Percentiles rank a stretch among this genome's conserved stretches.
phyloP scores from a whole-genome alignment of 1,140 invertebrate species.

The Drosophila lowei region DNA sequence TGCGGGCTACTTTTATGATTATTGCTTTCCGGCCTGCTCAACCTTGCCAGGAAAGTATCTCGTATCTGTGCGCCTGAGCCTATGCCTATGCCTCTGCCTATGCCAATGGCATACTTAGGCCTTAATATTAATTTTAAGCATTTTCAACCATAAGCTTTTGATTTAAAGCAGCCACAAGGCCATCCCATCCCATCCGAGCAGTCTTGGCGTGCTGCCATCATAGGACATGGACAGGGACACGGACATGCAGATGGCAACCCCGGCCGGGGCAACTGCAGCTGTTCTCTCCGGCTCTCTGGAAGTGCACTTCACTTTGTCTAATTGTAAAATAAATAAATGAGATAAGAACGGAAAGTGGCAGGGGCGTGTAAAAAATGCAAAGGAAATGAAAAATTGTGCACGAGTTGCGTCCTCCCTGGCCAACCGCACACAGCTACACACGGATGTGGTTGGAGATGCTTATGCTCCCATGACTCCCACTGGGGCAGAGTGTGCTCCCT shows the following conservation, averaged over 20 bases:
- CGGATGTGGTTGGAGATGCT: background rate
- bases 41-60: conserved; percentile 36
- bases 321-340: conserved; percentile 77
- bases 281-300: conserved; percentile 31
- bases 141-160: conserved; percentile 54
- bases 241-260: conserved; percentile 10
- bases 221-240: too few relatives aligned
- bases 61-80: conserved; percentile 29
- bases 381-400: conserved; percentile 67
- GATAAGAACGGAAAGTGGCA: conserved; percentile 67
- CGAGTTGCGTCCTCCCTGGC: conserved; percentile 18
- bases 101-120: conserved; percentile 38
- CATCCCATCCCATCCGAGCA: conserved; percentile 3
- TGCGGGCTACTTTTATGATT: conserved; percentile 73
- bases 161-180: conserved; percentile 54
- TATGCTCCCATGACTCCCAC: background rate
- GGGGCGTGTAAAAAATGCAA: conserved; percentile 45
- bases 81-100: conserved; percentile 9
- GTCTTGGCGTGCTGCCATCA: conserved; percentile 42
- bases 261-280: conserved; percentile 20
- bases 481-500: conserved; percentile 15
- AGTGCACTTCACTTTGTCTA: conserved; percentile 75
- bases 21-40: conserved; percentile 58
- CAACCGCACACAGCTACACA: conserved; percentile 33
- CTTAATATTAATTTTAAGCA: conserved; percentile 70